These are phyloP conservation scores for Electrona antarctica DNA, from an alignment of 2,113 vertebrate species.

Conservation along the genomic window DNA sequence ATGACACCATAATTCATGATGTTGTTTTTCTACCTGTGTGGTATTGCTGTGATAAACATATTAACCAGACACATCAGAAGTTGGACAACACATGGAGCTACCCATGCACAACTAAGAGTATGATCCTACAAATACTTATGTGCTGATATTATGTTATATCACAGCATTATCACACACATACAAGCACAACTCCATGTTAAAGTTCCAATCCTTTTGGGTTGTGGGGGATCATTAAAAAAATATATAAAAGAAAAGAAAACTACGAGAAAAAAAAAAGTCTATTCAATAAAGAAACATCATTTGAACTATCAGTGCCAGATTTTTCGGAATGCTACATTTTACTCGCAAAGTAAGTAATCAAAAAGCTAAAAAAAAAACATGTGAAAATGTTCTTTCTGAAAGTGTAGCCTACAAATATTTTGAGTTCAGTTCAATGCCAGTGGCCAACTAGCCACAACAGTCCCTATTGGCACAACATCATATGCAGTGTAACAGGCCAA, in stretches of 20 bases:
- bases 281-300: too few species aligned
- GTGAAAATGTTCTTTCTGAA: background rate
- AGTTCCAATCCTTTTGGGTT: conserved; percentile 44
- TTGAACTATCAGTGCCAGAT: background rate
- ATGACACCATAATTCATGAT: conserved; percentile 31
- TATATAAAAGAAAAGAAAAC: background rate
- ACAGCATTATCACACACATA: conserved; percentile 43
- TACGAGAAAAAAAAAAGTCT: too few species aligned
- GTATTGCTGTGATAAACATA: conserved; percentile 44
- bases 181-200: conserved; percentile 56
- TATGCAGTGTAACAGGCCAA: background rate
- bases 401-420: background rate
- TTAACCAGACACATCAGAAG: conserved; percentile 5
- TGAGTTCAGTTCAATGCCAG: background rate
- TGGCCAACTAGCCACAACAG: conserved; percentile 28
- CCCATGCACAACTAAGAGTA: background rate
- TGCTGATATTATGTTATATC: conserved; percentile 39
- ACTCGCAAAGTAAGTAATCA: background rate
- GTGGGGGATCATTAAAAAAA: background rate
- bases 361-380: background rate
- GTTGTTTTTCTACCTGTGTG: conserved; percentile 51
- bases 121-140: background rate
- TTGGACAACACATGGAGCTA: background rate
- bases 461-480: background rate
- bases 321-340: background rate